A percentile compares a stretch with the other conserved stretches of the same genome.
Conservation (phyloP, 1,140 invertebrate genomes). For the Camponotus floridanus region DNA sequence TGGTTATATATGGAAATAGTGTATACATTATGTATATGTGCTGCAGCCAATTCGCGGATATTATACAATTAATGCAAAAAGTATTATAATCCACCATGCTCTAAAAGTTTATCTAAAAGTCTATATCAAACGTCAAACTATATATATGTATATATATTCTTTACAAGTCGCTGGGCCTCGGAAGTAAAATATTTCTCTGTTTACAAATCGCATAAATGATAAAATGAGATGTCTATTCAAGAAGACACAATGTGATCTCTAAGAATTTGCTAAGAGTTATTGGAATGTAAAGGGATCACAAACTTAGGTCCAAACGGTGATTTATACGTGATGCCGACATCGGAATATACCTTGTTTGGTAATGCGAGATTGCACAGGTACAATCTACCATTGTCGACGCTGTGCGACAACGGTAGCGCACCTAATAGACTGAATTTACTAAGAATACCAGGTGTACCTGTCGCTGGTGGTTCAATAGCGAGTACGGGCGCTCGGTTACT, state of each 20-base stretch:
- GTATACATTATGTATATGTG: background rate
- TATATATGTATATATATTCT: slow-evolving; percentile 51
- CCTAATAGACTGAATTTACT: slow-evolving; percentile 92
- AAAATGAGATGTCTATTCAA: slow-evolving; percentile 43
- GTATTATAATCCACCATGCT: slow-evolving; percentile 13
- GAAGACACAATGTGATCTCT: slow-evolving; percentile 48
- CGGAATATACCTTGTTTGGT: slow-evolving; percentile 91
- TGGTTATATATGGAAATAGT: slow-evolving; percentile 3
- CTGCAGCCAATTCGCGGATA: background rate
- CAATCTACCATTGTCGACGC: slow-evolving; percentile 91
- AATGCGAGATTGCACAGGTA: slow-evolving; percentile 95
- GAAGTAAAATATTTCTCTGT: slow-evolving; percentile 33
- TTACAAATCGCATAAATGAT: slow-evolving; percentile 21
- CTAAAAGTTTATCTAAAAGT: slow-evolving; percentile 37
- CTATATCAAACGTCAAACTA: slow-evolving; percentile 61
- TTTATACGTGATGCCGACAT: slow-evolving; percentile 92
- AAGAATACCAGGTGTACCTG: slow-evolving; percentile 89
- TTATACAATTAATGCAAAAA: slow-evolving; percentile 14
- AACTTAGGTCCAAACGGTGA: slow-evolving; percentile 96
- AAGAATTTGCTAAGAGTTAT: slow-evolving; percentile 84
- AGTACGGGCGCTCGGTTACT: slow-evolving; percentile 92
- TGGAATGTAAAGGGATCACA: slow-evolving; percentile 93
- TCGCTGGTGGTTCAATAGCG: slow-evolving; percentile 92
- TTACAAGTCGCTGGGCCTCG: background rate
- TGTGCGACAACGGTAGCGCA: slow-evolving; percentile 91